A percentile compares a stretch with the other conserved stretches of the same genome.
phyloP scores from a whole-genome alignment of 2,888 invertebrate genomes.

The Kryphioiulus occultus region DNA sequence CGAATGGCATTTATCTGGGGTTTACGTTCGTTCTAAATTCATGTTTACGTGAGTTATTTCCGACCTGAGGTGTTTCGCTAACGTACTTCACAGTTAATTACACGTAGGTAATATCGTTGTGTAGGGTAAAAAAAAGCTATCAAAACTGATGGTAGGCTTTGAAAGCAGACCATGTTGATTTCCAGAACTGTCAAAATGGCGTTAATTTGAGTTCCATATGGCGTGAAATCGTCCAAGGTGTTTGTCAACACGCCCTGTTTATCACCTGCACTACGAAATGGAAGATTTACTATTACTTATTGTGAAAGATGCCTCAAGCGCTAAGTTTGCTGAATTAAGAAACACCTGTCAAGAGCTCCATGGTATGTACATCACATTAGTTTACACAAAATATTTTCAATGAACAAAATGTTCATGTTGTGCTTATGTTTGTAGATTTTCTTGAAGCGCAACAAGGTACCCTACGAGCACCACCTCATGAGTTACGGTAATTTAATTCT shows the following conservation, averaged over 20 bases:
- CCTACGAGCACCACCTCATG: slow-evolving; percentile 78
- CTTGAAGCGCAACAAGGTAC: slow-evolving; percentile 81
- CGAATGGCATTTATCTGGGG: too few species aligned
- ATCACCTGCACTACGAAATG: slow-evolving; percentile 67
- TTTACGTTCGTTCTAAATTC: not conserved
- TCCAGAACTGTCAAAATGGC: not conserved
- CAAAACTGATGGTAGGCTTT: not conserved
- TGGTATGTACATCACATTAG: too few species aligned
- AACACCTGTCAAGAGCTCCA: slow-evolving; percentile 86
- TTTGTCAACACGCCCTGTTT: not conserved
- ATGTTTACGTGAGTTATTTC: not conserved
- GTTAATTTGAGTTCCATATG: not conserved
- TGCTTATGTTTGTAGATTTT: slow-evolving; percentile 74
- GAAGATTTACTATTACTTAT: slow-evolving; percentile 86
- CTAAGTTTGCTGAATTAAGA: slow-evolving; percentile 77
- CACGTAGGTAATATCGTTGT: not conserved
- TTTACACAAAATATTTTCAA: not conserved
- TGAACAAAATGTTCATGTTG: not conserved
- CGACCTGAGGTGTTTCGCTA: not conserved
- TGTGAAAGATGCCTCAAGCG: slow-evolving; percentile 82
- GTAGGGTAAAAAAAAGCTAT: not conserved
- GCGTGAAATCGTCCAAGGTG: not conserved
- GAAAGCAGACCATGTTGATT: too few species aligned
- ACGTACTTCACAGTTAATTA: not conserved
- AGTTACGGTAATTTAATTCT: slow-evolving; percentile 68